Evolutionary conservation across 1,140 invertebrate genomes (phyloP).

Genomic region (Akabosia matsudoensis): DNA sequence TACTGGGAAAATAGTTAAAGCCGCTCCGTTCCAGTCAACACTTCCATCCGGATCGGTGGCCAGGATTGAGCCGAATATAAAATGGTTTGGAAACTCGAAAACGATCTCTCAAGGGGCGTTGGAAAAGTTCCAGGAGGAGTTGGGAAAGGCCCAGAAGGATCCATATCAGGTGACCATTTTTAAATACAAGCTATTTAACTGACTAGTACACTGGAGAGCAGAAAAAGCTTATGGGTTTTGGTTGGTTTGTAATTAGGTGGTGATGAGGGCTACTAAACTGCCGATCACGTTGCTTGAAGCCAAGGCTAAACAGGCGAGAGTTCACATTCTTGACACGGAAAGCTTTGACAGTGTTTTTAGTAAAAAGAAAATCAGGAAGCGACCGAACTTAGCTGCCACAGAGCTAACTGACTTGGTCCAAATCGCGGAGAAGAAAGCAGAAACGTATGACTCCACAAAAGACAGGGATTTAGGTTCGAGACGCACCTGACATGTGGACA

Average conservation of each 20-base stretch:
- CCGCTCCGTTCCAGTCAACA: slow-evolving; percentile 91
- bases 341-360: slow-evolving; percentile 93
- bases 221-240: too few relatives aligned
- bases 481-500: slow-evolving; percentile 70
- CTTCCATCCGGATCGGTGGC: slow-evolving; percentile 85
- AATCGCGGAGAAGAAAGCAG: slow-evolving; percentile 64
- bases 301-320: slow-evolving; percentile 80
- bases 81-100: slow-evolving; percentile 94
- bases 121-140: slow-evolving; percentile 95
- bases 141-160: slow-evolving; percentile 89
- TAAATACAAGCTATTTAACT: too few relatives aligned
- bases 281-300: slow-evolving; percentile 94
- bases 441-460: slow-evolving; percentile 72
- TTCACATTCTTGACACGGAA: slow-evolving; percentile 94
- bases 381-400: slow-evolving; percentile 72
- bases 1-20: slow-evolving; percentile 84
- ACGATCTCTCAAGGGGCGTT: slow-evolving; percentile 89
- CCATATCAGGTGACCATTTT: slow-evolving; percentile 75
- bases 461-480: slow-evolving; percentile 77
- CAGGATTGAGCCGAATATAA: slow-evolving; percentile 92
- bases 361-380: slow-evolving; percentile 85
- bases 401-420: slow-evolving; percentile 70
- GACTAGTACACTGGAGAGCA: too few relatives aligned
- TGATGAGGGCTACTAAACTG: slow-evolving; percentile 93
- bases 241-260: slow-evolving; percentile 57